A percentile compares a stretch with the other conserved stretches of the same genome.
These are phyloP conservation scores for Calosoma granatense DNA, from an alignment of 1,140 invertebrate genomes.

Conservation along the genomic window DNA sequence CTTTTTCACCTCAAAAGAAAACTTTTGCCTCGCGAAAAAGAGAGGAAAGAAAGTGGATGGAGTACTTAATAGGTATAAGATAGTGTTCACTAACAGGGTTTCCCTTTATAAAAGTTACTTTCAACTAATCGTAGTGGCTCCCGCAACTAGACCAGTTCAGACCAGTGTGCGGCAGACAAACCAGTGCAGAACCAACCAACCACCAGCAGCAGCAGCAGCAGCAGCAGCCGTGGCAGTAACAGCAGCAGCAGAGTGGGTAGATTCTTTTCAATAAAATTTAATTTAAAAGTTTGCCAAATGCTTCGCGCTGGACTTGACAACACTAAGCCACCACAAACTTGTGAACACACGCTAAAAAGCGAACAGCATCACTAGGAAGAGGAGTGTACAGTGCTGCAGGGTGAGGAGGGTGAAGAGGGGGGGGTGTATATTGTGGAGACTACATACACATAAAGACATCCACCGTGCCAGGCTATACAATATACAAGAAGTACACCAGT, in stretches of 20 bases:
- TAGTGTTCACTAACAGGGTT: conserved; percentile 8
- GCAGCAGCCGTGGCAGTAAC: no score
- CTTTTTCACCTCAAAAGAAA: background rate
- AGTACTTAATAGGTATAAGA: conserved; percentile 9
- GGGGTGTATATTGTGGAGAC: no score
- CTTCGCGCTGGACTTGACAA: background rate
- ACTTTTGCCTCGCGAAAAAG: background rate
- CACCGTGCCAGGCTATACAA: background rate
- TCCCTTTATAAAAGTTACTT: conserved; percentile 4
- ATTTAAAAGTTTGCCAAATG: conserved; percentile 7
- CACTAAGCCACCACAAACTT: background rate
- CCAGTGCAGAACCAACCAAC: no score
- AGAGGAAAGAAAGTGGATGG: background rate
- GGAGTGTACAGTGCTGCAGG: no score
- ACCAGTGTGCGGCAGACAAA: no score
- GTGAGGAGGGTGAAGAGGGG: no score
- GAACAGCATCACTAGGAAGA: background rate
- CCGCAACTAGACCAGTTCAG: background rate
- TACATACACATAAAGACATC: background rate
- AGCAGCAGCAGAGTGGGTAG: conserved; percentile 2
- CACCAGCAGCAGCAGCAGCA: no score
- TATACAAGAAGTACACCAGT: background rate
- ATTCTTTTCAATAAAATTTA: conserved; percentile 8
- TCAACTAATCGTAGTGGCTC: background rate
- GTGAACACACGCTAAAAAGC: background rate